These are phyloP conservation scores for Emydoidea blandingii DNA, from an alignment of 2,797 vertebrate genomes.

Conservation along the genomic window DNA sequence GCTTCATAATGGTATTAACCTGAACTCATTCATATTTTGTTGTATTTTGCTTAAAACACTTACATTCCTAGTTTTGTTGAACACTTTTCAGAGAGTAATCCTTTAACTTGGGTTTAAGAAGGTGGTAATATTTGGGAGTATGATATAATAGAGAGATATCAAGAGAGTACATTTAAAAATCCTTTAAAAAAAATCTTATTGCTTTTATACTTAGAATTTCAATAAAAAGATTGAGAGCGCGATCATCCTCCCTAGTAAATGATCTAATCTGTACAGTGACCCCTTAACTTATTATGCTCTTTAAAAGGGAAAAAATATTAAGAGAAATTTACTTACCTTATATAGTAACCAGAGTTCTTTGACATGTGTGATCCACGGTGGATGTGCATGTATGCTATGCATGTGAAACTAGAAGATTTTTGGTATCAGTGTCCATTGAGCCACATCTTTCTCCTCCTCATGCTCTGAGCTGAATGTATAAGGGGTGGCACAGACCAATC, in stretches of 20 bases:
- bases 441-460: no score
- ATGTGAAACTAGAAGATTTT: no score
- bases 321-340: not conserved
- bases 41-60: not conserved
- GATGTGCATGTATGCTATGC: no score
- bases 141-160: not conserved
- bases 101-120: not conserved
- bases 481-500: no score
- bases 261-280: not conserved
- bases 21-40: not conserved
- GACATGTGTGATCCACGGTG: no score
- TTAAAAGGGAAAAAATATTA: not conserved
- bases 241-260: not conserved
- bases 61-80: not conserved
- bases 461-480: no score
- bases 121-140: not conserved
- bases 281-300: not conserved
- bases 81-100: not conserved
- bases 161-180: not conserved
- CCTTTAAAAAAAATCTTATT: not conserved
- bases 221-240: not conserved
- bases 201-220: not conserved
- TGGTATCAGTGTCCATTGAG: no score
- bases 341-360: not conserved
- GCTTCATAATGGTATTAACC: not conserved